Base-by-base conservation (phyloP, 2,113 vertebrate genomes). In the Amphiprion ocellaris region DNA sequence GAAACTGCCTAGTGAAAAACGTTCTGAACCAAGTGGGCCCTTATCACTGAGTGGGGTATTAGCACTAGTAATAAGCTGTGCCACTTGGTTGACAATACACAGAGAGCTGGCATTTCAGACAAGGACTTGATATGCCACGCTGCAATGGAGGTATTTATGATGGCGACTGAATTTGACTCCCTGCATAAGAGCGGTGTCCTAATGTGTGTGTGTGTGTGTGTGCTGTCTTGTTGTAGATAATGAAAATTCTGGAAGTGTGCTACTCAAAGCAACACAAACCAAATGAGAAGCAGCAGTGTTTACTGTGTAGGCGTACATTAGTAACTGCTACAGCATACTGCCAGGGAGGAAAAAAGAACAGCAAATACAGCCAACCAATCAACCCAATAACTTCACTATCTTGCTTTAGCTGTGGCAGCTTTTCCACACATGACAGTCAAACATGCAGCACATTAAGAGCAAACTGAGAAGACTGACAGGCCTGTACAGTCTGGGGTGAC, bases 21-120 rank as follows among this genome's bases (percentile, higher is more conserved):
- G 75, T 54, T 83, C 52, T 64, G 56, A 85, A 87, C 68, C 82
- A 83, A 88, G 76, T 88, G 75, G 84, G 83, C 82, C 80, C 92
- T 92, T 90, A 89, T 91, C 84, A 69, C 64, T 46, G 69, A 90
- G 85, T 87, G 81, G 71, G 70, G 66, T 89, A 92, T 88, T 89
- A 91, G 81, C 65, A 68, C 63, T 82, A 74, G 82, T 83, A 90
- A 89, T 90, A 92, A 88, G 84, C 87, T 70, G 79, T 46, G 64
- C 81, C 86, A 90, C 90, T 90, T 82, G 70, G 90, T 84, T 89
- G 86, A 89, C 84, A 86, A 90, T 75, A 86, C 81, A 83, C 39
- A 66, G 50, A 87, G 80, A 74, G 82, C 84, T 86, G 85, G 86
- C 82, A 82, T 89, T 91, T 82, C 81, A 84, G 76, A 82, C 69